Evolutionary conservation across 2,888 invertebrate genomes (phyloP).

Genomic region (Netelia fuscicornis): DNA sequence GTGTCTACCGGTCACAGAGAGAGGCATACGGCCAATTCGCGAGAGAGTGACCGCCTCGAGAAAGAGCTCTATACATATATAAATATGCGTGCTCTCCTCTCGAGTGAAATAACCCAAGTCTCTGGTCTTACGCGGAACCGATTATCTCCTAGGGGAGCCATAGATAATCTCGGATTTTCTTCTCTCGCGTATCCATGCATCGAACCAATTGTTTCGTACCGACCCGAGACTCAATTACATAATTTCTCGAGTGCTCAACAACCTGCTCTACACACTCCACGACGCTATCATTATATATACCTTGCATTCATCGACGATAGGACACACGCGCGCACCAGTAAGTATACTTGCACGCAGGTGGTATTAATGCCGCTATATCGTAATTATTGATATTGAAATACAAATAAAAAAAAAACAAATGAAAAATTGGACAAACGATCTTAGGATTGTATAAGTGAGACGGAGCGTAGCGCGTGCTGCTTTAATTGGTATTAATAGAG

Average conservation of each 20-base stretch:
- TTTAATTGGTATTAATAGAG: conserved; percentile 53
- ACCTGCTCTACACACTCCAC: conserved; percentile 50
- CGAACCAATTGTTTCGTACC: conserved; percentile 66
- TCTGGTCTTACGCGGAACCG: conserved; percentile 67
- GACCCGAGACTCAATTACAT: conserved; percentile 63
- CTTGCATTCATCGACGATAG: background rate
- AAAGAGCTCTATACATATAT: background rate
- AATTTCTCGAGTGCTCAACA: conserved; percentile 61
- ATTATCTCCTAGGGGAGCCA: conserved; percentile 60
- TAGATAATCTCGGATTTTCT: conserved; percentile 65
- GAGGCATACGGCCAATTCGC: conserved; percentile 27
- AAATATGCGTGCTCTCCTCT: conserved; percentile 12
- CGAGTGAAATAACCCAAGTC: conserved; percentile 40
- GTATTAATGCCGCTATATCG: conserved; percentile 19
- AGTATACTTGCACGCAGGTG: conserved; percentile 4
- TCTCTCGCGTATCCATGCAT: conserved; percentile 42
- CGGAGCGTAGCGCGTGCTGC: conserved; percentile 29
- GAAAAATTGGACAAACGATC: conserved; percentile 12
- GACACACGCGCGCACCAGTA: background rate
- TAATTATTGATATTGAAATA: background rate
- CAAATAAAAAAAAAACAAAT: background rate
- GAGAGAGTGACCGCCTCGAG: conserved; percentile 28
- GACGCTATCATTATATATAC: conserved; percentile 35
- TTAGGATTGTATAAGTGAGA: background rate
- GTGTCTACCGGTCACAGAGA: conserved; percentile 29